Conservation (phyloP, 2,797 vertebrate species). For the Anguilla obscura region DNA sequence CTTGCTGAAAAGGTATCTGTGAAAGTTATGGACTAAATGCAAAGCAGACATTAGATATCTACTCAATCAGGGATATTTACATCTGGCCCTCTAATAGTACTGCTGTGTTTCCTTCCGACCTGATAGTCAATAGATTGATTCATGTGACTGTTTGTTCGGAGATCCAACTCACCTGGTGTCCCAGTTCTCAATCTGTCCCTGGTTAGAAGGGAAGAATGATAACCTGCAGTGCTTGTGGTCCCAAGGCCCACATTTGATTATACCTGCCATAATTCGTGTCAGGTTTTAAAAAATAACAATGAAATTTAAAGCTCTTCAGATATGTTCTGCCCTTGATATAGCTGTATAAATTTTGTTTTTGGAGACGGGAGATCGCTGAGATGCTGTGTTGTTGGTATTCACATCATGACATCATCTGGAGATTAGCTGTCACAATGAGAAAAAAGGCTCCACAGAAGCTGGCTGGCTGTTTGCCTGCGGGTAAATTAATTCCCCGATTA, state of each 20-base stretch:
- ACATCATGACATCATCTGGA: conserved; percentile 24
- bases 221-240: too few species aligned
- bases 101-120: background rate
- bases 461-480: background rate
- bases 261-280: background rate
- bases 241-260: too few species aligned
- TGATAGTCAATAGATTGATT: background rate
- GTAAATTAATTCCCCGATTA: conserved; percentile 34
- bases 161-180: background rate
- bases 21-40: background rate
- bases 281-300: background rate
- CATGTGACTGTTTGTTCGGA: background rate
- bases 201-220: too few species aligned
- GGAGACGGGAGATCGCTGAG: background rate
- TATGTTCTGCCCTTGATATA: background rate
- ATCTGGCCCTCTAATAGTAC: background rate
- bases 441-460: conserved; percentile 1
- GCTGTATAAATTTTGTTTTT: background rate
- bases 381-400: conserved; percentile 23
- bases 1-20: background rate
- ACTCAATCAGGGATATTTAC: too few species aligned
- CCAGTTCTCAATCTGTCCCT: background rate
- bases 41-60: background rate
- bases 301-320: background rate
- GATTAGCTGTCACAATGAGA: conserved; percentile 18